Base-by-base conservation (phyloP, 2,113 vertebrate species). In the Nanorana parkeri region DNA sequence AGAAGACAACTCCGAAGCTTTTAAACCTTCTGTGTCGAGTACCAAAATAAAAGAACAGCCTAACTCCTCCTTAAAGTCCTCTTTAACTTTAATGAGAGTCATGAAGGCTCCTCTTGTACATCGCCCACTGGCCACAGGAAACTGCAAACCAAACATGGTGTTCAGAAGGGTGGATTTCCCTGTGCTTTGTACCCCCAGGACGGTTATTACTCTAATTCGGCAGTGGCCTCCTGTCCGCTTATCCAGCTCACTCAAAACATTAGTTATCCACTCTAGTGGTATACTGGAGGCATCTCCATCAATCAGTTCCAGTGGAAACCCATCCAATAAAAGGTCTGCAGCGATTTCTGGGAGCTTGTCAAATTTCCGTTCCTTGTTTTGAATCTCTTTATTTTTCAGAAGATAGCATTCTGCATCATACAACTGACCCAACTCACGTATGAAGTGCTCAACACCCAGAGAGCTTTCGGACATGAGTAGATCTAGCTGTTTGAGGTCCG, bases 381-480 rank as follows among this genome's bases (percentile, higher is more conserved):
- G 16, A 19, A 68, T 26, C 32, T 67, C 83, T 47, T 84, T 85
- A 0, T 86, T 88, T 52, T 86, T 80, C 10, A 83, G 47, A 0
- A 87, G 72, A 51, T 83, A 85, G 51, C 76, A 84, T 36, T 90
- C 91, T 0, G 93, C 91, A 86, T 95, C 94, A 2, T 94, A 95
- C 20, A 94, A 86, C 79, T 95, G 94, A 5, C 92, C 93, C 88
- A 95, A 91, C 86, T 96, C 94, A 58, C 92, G 88, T 47, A 95
- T 85, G 67, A 94, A 94, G 85, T 95, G 92, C 77, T 94, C 92
- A 47, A 84, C 88, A 2, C 94, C 92, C 67, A 95, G 84, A 68
- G 92, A 91, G 82, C 89, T 89, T 7, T 85, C 88, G 55, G 90
- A 88, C 17, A 92, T 85, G 0, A 84, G 29, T 17, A 86, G 79